Percentiles rank a stretch among this genome's conserved stretches.
Evolutionary conservation across 2,113 vertebrate genomes (phyloP).

Genomic region (Aegithalos caudatus): DNA sequence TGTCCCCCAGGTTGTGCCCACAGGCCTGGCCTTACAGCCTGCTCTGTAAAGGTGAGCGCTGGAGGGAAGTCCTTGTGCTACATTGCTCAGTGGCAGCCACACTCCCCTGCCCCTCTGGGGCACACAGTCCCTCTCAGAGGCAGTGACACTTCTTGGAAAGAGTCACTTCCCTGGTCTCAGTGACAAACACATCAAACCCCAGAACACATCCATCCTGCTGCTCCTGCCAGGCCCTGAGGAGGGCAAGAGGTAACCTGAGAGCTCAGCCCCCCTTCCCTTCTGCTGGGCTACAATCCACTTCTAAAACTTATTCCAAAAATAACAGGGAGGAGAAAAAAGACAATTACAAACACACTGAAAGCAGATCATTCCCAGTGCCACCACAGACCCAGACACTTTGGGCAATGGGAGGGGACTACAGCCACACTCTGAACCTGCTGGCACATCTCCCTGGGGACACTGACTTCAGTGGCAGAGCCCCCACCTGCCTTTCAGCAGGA

Average conservation of each 20-base stretch:
- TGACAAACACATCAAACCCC: not conserved
- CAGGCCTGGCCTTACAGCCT: not conserved
- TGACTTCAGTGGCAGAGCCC: not conserved
- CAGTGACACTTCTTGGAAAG: not conserved
- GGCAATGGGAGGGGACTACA: accelerated
- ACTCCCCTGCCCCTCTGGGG: not conserved
- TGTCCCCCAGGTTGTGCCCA: not conserved
- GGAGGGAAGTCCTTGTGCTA: not conserved
- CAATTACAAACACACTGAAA: not conserved
- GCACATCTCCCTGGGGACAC: not conserved
- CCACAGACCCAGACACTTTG: not conserved
- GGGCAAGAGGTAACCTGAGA: not conserved
- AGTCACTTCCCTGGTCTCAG: too few species aligned
- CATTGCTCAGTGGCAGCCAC: not conserved
- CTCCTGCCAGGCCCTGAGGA: not conserved
- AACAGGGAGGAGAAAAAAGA: not conserved
- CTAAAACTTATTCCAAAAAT: not conserved
- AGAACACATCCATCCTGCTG: accelerated
- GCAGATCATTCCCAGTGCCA: not conserved
- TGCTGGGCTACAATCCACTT: not conserved
- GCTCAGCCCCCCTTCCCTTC: not conserved
- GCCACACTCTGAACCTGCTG: not conserved
- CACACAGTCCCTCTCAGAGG: not conserved
- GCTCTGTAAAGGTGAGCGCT: not conserved
- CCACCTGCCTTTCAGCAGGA: not conserved